Conservation (phyloP, 2,113 vertebrate genomes). For the Myrmophylax atrothorax region DNA sequence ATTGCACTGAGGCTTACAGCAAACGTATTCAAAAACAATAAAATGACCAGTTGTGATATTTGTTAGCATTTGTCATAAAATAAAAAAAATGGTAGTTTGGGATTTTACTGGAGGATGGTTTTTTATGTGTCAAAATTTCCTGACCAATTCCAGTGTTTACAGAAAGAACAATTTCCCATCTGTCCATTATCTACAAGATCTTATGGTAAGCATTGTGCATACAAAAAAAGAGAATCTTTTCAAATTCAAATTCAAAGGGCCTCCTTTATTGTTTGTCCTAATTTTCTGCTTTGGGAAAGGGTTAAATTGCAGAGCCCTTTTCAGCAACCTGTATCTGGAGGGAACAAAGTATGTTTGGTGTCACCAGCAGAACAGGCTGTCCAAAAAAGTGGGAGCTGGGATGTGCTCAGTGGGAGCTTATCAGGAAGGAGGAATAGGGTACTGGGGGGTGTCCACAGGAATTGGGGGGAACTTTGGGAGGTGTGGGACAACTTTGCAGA, state of each 20-base stretch:
- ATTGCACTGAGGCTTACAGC: background rate
- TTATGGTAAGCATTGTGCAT: background rate
- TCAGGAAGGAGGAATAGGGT: background rate
- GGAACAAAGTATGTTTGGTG: background rate
- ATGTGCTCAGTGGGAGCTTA: background rate
- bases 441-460: background rate
- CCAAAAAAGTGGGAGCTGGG: background rate
- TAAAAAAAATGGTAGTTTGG: background rate
- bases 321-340: background rate
- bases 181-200: background rate
- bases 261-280: background rate
- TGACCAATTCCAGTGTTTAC: background rate
- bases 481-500: background rate
- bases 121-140: background rate
- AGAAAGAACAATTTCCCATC: background rate
- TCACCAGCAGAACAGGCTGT: background rate
- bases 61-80: background rate
- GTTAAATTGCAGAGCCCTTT: background rate
- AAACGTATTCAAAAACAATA: background rate
- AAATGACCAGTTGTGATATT: background rate
- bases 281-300: background rate
- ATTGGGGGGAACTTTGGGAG: background rate
- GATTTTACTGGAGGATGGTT: background rate
- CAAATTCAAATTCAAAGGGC: background rate
- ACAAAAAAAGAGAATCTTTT: background rate